phyloP scores from a whole-genome alignment of 2,888 invertebrate genomes.

The Argyra leucocephala region DNA sequence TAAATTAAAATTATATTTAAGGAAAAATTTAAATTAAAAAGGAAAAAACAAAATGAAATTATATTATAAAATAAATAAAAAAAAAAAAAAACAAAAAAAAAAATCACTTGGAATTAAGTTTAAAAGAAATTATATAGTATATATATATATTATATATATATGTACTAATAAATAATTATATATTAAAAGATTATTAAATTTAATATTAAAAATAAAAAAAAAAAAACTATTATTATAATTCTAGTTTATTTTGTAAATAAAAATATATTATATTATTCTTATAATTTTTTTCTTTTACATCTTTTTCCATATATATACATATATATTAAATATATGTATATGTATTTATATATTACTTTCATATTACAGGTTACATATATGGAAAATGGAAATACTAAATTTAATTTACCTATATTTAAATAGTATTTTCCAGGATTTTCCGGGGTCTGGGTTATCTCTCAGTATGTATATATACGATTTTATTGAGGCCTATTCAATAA shows the following conservation, averaged over 20 bases:
- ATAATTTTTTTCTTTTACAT: too few relatives aligned
- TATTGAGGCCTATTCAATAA: too few relatives aligned
- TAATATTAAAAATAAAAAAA: neutral
- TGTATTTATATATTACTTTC: too few relatives aligned
- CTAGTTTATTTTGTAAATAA: neutral
- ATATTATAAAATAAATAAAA: neutral
- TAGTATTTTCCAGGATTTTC: too few relatives aligned
- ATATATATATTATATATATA: neutral
- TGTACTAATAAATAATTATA: neutral
- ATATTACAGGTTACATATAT: too few relatives aligned
- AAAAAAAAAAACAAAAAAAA: neutral
- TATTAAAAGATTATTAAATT: neutral
- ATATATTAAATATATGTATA: too few relatives aligned
- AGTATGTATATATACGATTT: too few relatives aligned
- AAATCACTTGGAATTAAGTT: constrained; percentile 2
- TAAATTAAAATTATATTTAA: neutral
- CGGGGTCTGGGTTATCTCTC: too few relatives aligned
- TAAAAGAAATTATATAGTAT: constrained; percentile 6
- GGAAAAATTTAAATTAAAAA: neutral
- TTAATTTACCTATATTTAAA: too few relatives aligned
- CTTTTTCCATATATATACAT: too few relatives aligned
- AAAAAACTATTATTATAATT: neutral
- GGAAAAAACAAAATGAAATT: neutral
- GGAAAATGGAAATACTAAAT: too few relatives aligned
- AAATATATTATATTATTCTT: too few relatives aligned